These are phyloP conservation scores for Clusia tigrina DNA, from an alignment of 2,888 invertebrate species.

Conservation along the genomic window DNA sequence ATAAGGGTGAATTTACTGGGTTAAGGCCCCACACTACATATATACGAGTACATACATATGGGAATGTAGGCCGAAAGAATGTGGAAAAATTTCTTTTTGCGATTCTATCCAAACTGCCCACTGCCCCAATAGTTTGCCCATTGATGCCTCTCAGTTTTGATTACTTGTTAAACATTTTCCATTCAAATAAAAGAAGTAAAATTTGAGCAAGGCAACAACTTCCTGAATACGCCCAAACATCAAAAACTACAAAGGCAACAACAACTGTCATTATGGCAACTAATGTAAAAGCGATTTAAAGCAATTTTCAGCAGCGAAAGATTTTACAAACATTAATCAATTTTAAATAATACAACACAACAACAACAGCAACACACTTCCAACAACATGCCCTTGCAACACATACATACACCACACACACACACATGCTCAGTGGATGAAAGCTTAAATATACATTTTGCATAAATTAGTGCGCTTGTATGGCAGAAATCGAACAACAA, in stretches of 20 bases:
- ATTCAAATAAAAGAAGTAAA: too few species aligned
- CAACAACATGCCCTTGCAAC: too few species aligned
- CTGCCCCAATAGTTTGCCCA: too few species aligned
- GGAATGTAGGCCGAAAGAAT: too few species aligned
- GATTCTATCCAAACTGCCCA: too few species aligned
- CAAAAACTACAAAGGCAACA: background rate
- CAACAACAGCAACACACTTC: background rate
- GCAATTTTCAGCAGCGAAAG: background rate
- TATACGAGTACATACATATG: too few species aligned
- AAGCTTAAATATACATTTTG: slow-evolving; percentile 39
- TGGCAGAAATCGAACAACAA: slow-evolving; percentile 38
- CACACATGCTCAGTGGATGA: background rate
- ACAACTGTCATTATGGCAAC: background rate
- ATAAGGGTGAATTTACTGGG: too few species aligned
- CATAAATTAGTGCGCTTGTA: slow-evolving; percentile 51
- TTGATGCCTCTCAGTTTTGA: too few species aligned
- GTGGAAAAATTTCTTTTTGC: too few species aligned
- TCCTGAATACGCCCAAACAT: background rate
- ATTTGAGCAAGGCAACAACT: background rate
- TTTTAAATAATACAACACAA: background rate
- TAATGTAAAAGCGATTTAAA: slow-evolving; percentile 1
- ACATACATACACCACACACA: background rate
- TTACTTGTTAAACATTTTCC: too few species aligned
- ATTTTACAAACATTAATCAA: slow-evolving; percentile 7
- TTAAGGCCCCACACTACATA: too few species aligned